These are phyloP conservation scores for Nemoura dubitans DNA, from an alignment of 2,888 invertebrate species.

Conservation along the genomic window DNA sequence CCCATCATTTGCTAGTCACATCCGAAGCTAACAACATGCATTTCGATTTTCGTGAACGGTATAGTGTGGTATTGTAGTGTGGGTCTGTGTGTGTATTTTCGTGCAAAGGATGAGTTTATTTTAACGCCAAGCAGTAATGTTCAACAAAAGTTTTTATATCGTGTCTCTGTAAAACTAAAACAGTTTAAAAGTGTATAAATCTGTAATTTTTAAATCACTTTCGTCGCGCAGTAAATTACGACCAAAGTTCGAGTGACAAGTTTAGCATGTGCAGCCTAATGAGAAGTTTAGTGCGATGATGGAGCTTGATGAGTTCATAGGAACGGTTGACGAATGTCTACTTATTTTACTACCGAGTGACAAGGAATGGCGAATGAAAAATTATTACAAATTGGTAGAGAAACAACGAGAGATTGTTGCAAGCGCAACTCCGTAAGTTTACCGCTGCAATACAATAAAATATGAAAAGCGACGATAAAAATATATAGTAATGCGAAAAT, in stretches of 20 bases:
- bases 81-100: neutral
- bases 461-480: too few relatives aligned
- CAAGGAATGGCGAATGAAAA: conserved; percentile 71
- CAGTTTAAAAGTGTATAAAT: neutral
- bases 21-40: neutral
- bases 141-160: neutral
- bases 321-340: conserved; percentile 23
- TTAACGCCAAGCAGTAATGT: neutral
- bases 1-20: neutral
- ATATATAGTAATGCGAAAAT: too few relatives aligned
- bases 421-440: conserved; percentile 50
- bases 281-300: neutral
- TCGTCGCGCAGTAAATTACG: neutral
- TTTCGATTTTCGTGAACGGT: neutral
- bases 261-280: too few relatives aligned
- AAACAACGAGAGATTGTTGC: conserved; percentile 67
- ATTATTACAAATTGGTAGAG: conserved; percentile 74
- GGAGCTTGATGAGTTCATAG: neutral
- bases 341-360: conserved; percentile 70
- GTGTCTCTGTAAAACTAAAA: neutral
- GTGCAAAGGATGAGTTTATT: neutral
- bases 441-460: neutral
- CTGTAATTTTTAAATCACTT: neutral
- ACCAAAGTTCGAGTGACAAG: neutral
- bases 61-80: too few relatives aligned